Evolutionary conservation across 2,113 vertebrate species (phyloP).

Genomic region (Stictonetta naevosa): DNA sequence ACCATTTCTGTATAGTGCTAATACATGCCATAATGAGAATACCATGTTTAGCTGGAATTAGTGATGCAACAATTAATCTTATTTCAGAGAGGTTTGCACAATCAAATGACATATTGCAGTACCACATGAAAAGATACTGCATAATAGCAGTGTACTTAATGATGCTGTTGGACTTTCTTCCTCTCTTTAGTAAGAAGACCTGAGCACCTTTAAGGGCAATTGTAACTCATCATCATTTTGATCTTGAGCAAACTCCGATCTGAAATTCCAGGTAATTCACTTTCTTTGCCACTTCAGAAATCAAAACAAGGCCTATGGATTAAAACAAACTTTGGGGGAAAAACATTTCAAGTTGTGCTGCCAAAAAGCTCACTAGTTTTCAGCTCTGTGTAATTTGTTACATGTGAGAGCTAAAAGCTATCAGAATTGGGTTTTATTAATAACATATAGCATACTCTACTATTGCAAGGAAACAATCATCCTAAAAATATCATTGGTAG

Average conservation of each 20-base stretch:
- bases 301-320: constrained; percentile 10
- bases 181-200: not conserved
- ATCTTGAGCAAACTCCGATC: constrained; percentile 15
- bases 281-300: constrained; percentile 31
- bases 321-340: not conserved
- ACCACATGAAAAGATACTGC: not conserved
- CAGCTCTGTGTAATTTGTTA: constrained; percentile 37
- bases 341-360: constrained; percentile 21
- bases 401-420: constrained; percentile 13
- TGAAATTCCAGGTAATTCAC: constrained; percentile 16
- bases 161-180: not conserved
- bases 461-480: constrained; percentile 12
- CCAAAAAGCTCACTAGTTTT: constrained; percentile 7
- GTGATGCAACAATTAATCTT: not conserved
- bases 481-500: not conserved
- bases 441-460: not conserved
- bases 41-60: not conserved
- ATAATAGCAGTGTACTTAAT: not conserved
- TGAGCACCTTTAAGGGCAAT: not conserved
- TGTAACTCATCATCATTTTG: constrained; percentile 11
- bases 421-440: constrained; percentile 50
- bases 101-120: not conserved
- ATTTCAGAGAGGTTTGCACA: not conserved
- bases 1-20: not conserved
- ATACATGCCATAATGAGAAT: not conserved